A percentile compares a stretch with the other conserved stretches of the same genome.
Conservation (phyloP, 2,888 invertebrate species). For the Leptopilina syphax region DNA sequence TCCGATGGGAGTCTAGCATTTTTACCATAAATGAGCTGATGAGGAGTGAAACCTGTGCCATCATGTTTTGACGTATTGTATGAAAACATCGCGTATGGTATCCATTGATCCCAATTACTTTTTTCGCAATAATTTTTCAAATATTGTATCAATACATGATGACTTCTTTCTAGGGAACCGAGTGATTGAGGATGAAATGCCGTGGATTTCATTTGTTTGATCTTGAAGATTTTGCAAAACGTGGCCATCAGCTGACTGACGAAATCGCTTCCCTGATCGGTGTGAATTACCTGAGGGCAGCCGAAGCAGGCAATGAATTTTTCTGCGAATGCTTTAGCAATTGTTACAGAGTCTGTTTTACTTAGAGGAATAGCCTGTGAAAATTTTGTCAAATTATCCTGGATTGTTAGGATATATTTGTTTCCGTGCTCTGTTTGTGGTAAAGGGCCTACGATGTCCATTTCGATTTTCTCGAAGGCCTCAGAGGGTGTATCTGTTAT, state of each 20-base stretch:
- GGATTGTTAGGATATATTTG: no score
- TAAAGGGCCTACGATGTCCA: neutral
- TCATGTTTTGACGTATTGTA: slow-evolving; percentile 6
- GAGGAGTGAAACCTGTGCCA: neutral
- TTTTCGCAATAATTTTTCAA: neutral
- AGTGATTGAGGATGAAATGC: neutral
- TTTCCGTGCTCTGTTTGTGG: neutral
- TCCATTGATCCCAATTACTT: neutral
- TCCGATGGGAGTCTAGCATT: neutral
- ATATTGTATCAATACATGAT: neutral
- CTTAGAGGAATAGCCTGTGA: neutral
- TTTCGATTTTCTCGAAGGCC: neutral
- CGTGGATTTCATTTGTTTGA: neutral
- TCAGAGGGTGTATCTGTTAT: neutral
- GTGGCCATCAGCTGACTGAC: neutral
- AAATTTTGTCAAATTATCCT: neutral
- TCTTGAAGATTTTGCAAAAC: no score
- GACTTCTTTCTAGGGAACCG: neutral
- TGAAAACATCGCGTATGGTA: neutral
- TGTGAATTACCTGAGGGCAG: neutral
- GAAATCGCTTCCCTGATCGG: neutral
- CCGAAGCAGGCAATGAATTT: neutral
- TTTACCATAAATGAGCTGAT: neutral
- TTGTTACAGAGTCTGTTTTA: neutral
- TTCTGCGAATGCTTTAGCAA: neutral